Evolutionary conservation across 1,140 invertebrate genomes (phyloP), one percentile per base, ranked within the genome.

Genomic region (Papilio xuthus): DNA sequence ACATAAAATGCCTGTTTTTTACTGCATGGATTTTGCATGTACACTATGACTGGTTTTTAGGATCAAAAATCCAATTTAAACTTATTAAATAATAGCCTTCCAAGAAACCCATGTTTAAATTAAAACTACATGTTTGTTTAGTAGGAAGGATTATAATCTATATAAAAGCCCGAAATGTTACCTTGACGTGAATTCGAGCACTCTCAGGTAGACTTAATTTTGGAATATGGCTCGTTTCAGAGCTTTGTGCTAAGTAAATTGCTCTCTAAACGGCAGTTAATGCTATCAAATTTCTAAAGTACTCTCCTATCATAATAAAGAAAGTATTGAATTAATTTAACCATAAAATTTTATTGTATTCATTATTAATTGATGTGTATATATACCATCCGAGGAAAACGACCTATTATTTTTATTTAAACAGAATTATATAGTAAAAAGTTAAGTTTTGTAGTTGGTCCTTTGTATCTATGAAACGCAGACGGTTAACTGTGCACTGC

Each of bases 261-360:
- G 70, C 37, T 72, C 70, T 42, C 70, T 26, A 44, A 72, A 47
- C 20, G 70, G 70, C 70, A 44, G 70, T 72, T 42, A 47, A 72
- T 72, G 70, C 70, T 72, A 72, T 72, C n/a, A 47, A 72, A 72
- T 72, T 72, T 72, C 42, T 47, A 23, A 72, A 72, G 70, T 44
- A 72, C 8, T 72, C 41, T 26, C 69, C 47, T 72, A 63, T 47
- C 32, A 26, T 44, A 72, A 72, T 44, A 72, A 44, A 23, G n/a
- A 26, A 63, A 28, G 23, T 26, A 63, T 63, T 32, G 60, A 63
- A 63, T 28, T 13, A 4, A 28, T 63, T 63, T 63, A 32, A 63
- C 60, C 23, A 4, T 60, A 23, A 60, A 26, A 60, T 60, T 23
- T 60, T 60, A 26, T 60, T 60, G 12, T 10, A 28, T 32, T 32